A percentile compares a stretch with the other conserved stretches of the same genome.
phyloP scores from a whole-genome alignment of 2,797 vertebrate species.

The Molossus alvarezi region DNA sequence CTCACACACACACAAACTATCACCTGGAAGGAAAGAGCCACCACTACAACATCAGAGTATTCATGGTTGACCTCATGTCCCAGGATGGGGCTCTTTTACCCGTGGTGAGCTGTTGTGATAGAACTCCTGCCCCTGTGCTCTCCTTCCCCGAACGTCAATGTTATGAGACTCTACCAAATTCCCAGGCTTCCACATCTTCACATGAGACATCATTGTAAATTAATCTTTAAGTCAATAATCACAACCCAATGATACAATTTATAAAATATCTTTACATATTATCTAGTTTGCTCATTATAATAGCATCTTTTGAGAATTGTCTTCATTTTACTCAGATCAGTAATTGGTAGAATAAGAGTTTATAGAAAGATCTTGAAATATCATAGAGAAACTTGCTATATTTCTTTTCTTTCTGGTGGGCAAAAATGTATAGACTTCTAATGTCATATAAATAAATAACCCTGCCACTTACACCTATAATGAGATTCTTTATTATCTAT shows the following conservation, averaged over 20 bases:
- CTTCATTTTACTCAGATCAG: slow-evolving; percentile 1
- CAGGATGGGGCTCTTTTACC: background rate
- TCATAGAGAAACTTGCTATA: slow-evolving; percentile 7
- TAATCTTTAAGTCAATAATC: slow-evolving; percentile 32
- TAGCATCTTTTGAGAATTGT: background rate
- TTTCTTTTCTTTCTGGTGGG: slow-evolving; percentile 34
- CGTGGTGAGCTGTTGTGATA: background rate
- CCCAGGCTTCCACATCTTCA: background rate
- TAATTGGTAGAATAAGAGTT: background rate
- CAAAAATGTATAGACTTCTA: background rate
- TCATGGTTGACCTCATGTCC: background rate
- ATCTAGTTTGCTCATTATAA: background rate
- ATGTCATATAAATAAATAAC: background rate
- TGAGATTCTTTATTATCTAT: background rate
- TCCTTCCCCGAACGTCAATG: background rate
- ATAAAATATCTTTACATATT: background rate
- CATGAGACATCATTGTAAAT: background rate
- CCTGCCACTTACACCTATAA: background rate
- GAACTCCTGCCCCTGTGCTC: background rate
- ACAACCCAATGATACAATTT: background rate
- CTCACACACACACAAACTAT: background rate
- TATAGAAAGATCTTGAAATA: slow-evolving; percentile 24
- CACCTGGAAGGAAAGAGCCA: background rate
- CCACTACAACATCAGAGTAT: background rate
- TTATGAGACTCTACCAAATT: background rate